phyloP scores from a whole-genome alignment of 1,140 invertebrate genomes.

The Rhynchophorus ferrugineus region DNA sequence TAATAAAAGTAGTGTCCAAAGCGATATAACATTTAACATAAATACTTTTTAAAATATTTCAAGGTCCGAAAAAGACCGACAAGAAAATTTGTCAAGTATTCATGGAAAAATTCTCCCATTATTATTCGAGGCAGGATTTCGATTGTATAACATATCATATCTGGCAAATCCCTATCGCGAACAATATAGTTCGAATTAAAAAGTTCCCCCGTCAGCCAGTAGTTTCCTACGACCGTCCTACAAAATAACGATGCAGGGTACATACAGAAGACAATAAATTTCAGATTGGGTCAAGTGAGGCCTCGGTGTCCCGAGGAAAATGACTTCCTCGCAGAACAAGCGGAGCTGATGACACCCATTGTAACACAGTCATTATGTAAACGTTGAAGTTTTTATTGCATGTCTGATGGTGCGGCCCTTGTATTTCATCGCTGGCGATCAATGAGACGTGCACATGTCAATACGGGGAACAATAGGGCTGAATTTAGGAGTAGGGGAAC shows the following conservation, averaged over 20 bases:
- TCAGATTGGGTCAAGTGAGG: conserved; percentile 33
- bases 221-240: no score
- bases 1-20: no score
- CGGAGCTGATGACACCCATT: conserved; percentile 37
- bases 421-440: neutral
- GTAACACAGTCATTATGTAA: conserved; percentile 38
- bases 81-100: no score
- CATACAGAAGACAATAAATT: conserved; percentile 27
- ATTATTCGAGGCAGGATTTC: no score
- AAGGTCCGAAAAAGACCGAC: no score
- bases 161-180: no score
- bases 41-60: no score
- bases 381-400: conserved; percentile 33
- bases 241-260: conserved; percentile 15
- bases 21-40: no score
- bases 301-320: conserved; percentile 32
- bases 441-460: conserved; percentile 10
- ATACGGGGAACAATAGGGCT: neutral
- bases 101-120: no score
- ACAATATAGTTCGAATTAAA: no score
- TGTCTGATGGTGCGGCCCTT: conserved; percentile 8
- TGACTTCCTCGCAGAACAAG: conserved; percentile 38
- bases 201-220: no score
- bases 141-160: no score
- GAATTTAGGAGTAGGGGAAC: neutral